Evolutionary conservation across 2,888 invertebrate species (phyloP), one percentile per base, ranked within the genome.

Genomic region (Urechis unicinctus): DNA sequence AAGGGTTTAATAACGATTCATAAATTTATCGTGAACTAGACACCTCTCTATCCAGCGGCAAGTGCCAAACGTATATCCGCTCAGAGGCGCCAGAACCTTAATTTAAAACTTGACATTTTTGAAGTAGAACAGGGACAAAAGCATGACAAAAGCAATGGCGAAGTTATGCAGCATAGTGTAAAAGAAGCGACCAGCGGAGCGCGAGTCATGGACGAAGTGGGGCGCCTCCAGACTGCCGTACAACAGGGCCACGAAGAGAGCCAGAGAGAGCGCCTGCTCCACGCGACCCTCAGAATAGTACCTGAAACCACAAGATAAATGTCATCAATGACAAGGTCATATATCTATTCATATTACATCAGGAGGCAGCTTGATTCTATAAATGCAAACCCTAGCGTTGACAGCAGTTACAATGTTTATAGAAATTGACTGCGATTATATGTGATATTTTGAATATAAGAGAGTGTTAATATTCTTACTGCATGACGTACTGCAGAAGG

Each of bases 151-250:
- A 17, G 67, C 59, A 9, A 71, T 61, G 28, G 61, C 53, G 56
- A 69, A 65, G 54, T 69, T 70, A 62, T 71, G 71, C 2, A 67
- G 50, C 26, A 61, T 63, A 54, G 70, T 65, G 55, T 62, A 65
- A 48, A 68, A 61, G 59, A 69, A 69, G 51, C 65, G 57, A 13
- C 64, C 61, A 57, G 66, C 57, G 42, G 66, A 64, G 29, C 63
- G 49, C 24, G 61, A 61, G 58, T 67, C 60, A 51, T 68, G 61
- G 31, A 70, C 68, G 26, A 52, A 47, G 61, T 70, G 69, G 1
- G 71, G 71, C 26, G 66, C 70, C 56, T 70, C 68, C 17, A 70
- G 59, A 25, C 62, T 61, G 47, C 60, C 61, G 58, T 64, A 69
- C 26, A 70, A 58, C 28, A 66, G 56, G n/a, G 64, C 60, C 45